Evolutionary conservation across 2,797 vertebrate species (phyloP).

Genomic region (Arvicola amphibius): DNA sequence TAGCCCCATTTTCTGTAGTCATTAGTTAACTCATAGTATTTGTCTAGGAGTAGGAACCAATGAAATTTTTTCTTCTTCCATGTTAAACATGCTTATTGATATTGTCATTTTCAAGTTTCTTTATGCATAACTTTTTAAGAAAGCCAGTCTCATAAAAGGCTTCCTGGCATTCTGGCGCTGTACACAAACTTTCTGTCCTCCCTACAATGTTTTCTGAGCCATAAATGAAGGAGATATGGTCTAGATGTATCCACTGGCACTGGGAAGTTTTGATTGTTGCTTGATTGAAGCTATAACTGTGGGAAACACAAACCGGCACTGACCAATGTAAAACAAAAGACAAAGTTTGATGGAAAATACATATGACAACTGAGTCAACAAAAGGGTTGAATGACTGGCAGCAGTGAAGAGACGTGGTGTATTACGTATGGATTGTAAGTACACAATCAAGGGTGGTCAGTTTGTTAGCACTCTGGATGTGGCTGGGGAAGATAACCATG

Average conservation of each 20-base stretch:
- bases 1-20: neutral
- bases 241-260: neutral
- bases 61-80: no score
- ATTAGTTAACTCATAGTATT: neutral
- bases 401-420: neutral
- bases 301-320: neutral
- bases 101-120: neutral
- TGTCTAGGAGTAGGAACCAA: neutral
- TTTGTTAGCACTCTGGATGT: neutral
- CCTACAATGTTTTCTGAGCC: neutral
- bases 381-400: neutral
- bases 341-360: neutral
- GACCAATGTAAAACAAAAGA: neutral
- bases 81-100: neutral
- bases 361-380: neutral
- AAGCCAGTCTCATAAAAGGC: no score
- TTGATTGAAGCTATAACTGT: neutral
- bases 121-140: neutral
- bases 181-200: neutral
- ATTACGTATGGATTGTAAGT: neutral
- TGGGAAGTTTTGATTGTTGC: neutral
- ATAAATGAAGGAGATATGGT: neutral
- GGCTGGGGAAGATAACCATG: neutral
- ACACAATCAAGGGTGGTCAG: accelerated
- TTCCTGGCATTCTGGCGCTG: no score